Evolutionary conservation across 2,113 vertebrate genomes (phyloP).

Genomic region (Albula glossodonta): DNA sequence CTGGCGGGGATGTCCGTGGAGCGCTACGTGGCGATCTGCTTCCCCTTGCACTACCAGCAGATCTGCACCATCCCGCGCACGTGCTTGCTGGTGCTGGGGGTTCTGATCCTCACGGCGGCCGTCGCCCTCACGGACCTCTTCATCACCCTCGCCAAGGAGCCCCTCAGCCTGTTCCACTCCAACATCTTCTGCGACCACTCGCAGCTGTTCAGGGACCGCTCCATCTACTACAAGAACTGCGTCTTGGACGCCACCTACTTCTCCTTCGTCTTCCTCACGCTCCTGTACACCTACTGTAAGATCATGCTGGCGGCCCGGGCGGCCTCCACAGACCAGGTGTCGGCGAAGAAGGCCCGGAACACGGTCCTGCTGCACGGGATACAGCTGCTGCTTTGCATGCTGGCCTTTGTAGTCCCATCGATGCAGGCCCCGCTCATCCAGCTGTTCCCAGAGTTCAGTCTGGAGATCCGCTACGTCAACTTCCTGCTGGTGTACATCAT

Average conservation of each 20-base stretch:
- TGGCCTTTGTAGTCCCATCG: conserved; percentile 71
- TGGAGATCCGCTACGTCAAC: conserved; percentile 73
- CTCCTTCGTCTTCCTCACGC: conserved; percentile 64
- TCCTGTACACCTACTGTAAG: conserved; percentile 72
- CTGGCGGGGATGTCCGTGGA: conserved; percentile 75
- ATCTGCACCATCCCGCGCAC: conserved; percentile 68
- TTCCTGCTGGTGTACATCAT: conserved; percentile 75
- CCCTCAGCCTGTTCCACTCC: conserved; percentile 49
- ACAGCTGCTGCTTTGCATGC: conserved; percentile 73
- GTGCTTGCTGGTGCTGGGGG: conserved; percentile 51
- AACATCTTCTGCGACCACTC: conserved; percentile 70
- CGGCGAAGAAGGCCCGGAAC: conserved; percentile 65
- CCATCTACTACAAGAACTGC: conserved; percentile 71
- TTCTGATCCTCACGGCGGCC: conserved; percentile 52
- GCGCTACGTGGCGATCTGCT: conserved; percentile 72
- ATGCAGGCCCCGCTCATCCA: conserved; percentile 69
- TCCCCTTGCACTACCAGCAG: conserved; percentile 64
- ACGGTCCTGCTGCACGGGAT: conserved; percentile 69
- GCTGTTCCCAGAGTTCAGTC: conserved; percentile 58
- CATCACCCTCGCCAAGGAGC: conserved; percentile 56
- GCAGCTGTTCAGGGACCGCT: conserved; percentile 56
- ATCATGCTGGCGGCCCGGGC: conserved; percentile 65
- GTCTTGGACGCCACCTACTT: conserved; percentile 68
- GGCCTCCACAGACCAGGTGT: conserved; percentile 58
- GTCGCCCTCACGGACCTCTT: conserved; percentile 67